Evolutionary conservation across 2,113 vertebrate genomes (phyloP).

Genomic region (Larimichthys polyactis): DNA sequence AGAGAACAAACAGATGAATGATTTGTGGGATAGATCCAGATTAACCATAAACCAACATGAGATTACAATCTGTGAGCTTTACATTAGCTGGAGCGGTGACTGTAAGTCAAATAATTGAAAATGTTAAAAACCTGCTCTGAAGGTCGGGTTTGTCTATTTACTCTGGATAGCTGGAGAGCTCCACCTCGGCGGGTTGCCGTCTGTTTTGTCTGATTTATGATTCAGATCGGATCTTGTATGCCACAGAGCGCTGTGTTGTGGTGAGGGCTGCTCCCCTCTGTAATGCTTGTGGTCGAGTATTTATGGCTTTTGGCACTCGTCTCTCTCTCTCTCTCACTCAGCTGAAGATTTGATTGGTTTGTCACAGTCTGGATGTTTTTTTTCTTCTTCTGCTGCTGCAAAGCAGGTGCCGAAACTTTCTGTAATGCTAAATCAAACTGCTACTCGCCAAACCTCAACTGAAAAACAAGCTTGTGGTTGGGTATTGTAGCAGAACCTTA

Average conservation of each 20-base stretch:
- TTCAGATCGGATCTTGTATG: slow-evolving; percentile 35
- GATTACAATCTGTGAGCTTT: slow-evolving; percentile 54
- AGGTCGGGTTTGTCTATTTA: slow-evolving; percentile 60
- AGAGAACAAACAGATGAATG: slow-evolving; percentile 6
- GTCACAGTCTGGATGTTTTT: neutral
- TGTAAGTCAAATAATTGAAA: slow-evolving; percentile 43
- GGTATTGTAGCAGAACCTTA: neutral
- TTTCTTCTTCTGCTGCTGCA: neutral
- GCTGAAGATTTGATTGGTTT: neutral
- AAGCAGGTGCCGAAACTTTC: slow-evolving; percentile 15
- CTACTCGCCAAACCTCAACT: neutral
- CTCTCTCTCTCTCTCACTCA: slow-evolving; percentile 8
- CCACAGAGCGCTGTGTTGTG: slow-evolving; percentile 33
- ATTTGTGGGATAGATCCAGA: slow-evolving; percentile 14
- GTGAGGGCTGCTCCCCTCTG: slow-evolving; percentile 20
- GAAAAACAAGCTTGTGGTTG: neutral
- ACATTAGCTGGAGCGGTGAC: slow-evolving; percentile 27
- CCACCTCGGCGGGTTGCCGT: slow-evolving; percentile 15
- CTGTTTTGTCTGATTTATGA: slow-evolving; percentile 55
- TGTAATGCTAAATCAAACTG: neutral
- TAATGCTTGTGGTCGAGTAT: slow-evolving; percentile 18
- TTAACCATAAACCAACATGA: slow-evolving; percentile 25
- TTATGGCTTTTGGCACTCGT: slow-evolving; percentile 43
- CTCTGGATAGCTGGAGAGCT: slow-evolving; percentile 31
- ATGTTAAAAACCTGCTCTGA: slow-evolving; percentile 39